Evolutionary conservation across 2,113 vertebrate genomes (phyloP).

Genomic region (Isichthys henryi): DNA sequence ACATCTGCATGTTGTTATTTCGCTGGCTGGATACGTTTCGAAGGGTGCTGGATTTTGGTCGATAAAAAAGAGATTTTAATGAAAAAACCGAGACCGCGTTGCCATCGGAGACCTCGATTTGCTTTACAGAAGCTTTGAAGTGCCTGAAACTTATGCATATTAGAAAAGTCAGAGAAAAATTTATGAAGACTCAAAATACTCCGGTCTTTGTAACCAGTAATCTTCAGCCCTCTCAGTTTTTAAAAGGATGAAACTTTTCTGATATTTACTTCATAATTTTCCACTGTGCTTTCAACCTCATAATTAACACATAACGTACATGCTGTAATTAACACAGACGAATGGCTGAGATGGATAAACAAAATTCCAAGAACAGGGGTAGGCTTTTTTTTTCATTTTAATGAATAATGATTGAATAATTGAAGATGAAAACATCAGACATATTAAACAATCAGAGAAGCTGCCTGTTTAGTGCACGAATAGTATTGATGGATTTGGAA

Average conservation of each 20-base stretch:
- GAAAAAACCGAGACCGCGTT: neutral
- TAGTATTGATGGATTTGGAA: neutral
- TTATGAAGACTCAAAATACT: neutral
- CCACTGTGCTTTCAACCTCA: conserved; percentile 18
- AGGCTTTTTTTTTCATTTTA: neutral
- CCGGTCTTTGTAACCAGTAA: neutral
- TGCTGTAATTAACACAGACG: conserved; percentile 38
- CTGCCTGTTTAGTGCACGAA: neutral
- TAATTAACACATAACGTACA: conserved; percentile 27
- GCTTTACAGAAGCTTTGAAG: neutral
- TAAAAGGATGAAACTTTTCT: neutral
- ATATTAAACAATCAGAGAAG: neutral
- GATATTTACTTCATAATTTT: neutral
- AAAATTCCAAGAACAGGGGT: conserved; percentile 25
- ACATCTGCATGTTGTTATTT: neutral
- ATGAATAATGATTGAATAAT: neutral
- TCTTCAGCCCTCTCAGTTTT: neutral
- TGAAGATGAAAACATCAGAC: neutral
- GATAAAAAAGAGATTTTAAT: neutral
- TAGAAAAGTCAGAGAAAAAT: neutral
- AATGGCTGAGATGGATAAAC: conserved; percentile 30
- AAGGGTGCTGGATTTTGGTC: neutral
- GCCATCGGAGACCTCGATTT: neutral
- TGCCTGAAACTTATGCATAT: neutral
- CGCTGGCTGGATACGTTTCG: neutral